phyloP scores from a whole-genome alignment of 2,797 vertebrate species.

The Neomorphus geoffroyi region DNA sequence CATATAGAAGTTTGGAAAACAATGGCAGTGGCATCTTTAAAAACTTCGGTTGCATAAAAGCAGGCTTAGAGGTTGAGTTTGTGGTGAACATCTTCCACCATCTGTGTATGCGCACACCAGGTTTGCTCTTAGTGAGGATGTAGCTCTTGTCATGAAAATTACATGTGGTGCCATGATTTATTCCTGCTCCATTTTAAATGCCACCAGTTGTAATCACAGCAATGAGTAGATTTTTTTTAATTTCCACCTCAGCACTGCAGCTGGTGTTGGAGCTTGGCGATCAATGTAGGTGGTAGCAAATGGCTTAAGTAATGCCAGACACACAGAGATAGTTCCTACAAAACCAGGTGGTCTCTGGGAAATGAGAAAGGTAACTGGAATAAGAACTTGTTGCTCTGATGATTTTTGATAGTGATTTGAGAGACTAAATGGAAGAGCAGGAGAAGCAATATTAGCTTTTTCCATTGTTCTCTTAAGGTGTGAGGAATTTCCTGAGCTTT shows the following conservation, averaged over 20 bases:
- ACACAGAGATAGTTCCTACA: neutral
- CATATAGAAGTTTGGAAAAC: neutral
- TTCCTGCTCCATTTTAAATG: neutral
- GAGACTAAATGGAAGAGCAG: accelerated
- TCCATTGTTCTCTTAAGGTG: neutral
- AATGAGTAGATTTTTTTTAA: neutral
- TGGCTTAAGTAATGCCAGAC: neutral
- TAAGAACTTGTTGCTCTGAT: neutral
- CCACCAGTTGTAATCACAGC: neutral
- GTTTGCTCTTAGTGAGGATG: neutral
- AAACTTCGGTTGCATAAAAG: neutral
- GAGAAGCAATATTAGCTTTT: neutral
- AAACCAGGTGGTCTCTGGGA: neutral
- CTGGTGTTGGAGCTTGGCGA: neutral
- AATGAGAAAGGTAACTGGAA: neutral
- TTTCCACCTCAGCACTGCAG: neutral
- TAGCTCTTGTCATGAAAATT: neutral
- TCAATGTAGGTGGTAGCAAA: neutral
- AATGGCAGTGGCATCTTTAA: neutral
- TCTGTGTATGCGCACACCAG: accelerated
- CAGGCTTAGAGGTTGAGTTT: neutral
- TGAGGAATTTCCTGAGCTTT: neutral
- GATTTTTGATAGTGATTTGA: neutral
- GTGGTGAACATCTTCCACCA: neutral
- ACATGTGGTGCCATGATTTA: neutral